phyloP scores from a whole-genome alignment of 2,888 invertebrate genomes.

The Lamproptera curius region DNA sequence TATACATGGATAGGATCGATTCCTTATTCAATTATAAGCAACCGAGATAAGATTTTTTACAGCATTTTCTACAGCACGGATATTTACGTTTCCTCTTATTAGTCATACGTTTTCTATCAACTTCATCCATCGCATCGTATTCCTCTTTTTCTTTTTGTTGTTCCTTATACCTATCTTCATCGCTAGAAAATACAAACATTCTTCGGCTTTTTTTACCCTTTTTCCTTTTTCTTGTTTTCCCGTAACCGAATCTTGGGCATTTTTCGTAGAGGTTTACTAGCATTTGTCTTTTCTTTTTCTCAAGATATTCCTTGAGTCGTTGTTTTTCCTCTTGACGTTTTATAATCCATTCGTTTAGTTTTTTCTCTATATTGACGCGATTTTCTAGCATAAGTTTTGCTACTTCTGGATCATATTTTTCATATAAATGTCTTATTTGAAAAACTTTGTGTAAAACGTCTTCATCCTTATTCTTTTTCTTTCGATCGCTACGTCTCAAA shows the following conservation, averaged over 20 bases:
- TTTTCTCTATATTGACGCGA: constrained; percentile 3
- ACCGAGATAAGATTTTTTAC: constrained; percentile 14
- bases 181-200: too few relatives aligned
- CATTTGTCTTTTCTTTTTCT: constrained; percentile 2
- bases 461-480: neutral
- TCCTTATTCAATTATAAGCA: too few relatives aligned
- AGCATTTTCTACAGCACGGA: constrained; percentile 17
- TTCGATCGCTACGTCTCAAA: constrained; percentile 3
- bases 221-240: constrained; percentile 2
- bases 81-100: constrained; percentile 3
- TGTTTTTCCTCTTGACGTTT: constrained; percentile 7
- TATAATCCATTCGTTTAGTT: constrained; percentile 13
- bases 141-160: too few relatives aligned
- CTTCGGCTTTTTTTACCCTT: neutral
- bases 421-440: neutral
- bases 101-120: neutral
- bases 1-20: too few relatives aligned
- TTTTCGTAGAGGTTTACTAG: neutral
- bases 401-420: neutral
- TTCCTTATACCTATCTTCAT: too few relatives aligned
- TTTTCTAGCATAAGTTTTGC: constrained; percentile 6
- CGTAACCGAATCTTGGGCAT: constrained; percentile 12
- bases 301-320: constrained; percentile 11
- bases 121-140: neutral
- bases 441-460: constrained; percentile 9